phyloP scores from a whole-genome alignment of 2,888 invertebrate species.

The Diarsia brunnea region DNA sequence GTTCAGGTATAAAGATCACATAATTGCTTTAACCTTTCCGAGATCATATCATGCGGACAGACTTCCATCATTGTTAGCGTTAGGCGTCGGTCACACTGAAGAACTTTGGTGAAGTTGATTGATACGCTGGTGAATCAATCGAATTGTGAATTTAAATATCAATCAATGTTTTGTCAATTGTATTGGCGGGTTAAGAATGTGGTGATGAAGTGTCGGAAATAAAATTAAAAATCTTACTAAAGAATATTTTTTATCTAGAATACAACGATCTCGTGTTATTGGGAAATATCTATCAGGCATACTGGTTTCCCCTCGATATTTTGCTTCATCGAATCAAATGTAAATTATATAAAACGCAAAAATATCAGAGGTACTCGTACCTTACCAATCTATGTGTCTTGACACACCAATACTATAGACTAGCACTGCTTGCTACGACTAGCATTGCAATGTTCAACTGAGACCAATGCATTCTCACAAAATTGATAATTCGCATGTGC shows the following conservation, averaged over 20 bases:
- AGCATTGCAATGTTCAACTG: neutral
- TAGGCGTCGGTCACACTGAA: constrained; percentile 33
- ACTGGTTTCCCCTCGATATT: too few species aligned
- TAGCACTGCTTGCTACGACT: too few species aligned
- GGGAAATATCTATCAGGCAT: too few species aligned
- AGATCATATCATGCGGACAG: constrained; percentile 60
- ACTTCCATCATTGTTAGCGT: constrained; percentile 54
- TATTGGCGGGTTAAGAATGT: neutral
- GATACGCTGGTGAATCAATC: constrained; percentile 45
- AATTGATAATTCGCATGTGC: neutral
- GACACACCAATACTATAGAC: too few species aligned
- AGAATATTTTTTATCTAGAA: neutral
- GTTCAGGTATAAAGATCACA: constrained; percentile 50
- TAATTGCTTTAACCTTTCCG: constrained; percentile 68
- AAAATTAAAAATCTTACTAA: neutral
- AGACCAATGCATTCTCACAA: neutral
- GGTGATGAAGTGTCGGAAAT: neutral
- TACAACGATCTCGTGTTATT: too few species aligned
- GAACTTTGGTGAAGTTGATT: constrained; percentile 51
- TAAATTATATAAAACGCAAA: too few species aligned
- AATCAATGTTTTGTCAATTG: constrained; percentile 24
- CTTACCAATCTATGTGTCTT: too few species aligned
- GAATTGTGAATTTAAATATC: constrained; percentile 27
- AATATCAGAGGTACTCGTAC: too few species aligned
- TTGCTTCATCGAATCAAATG: too few species aligned